Evolutionary conservation across 2,113 vertebrate species (phyloP).

Genomic region (Sprattus sprattus): DNA sequence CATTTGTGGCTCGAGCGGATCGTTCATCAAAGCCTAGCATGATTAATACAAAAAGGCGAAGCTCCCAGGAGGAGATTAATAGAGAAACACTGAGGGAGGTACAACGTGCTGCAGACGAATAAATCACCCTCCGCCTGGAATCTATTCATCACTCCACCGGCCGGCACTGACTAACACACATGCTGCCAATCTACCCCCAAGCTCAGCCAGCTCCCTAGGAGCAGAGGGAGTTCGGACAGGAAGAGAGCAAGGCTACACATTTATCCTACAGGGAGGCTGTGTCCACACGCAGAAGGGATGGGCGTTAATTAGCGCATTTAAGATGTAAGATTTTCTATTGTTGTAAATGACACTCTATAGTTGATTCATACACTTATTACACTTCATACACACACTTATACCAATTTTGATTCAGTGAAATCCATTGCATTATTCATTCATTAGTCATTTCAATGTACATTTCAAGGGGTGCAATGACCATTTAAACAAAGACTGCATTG

Average conservation of each 20-base stretch:
- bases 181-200: not conserved
- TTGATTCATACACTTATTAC: too few relatives aligned
- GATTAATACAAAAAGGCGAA: conserved; percentile 42
- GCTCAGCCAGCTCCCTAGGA: not conserved
- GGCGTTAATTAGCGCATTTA: not conserved
- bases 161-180: conserved; percentile 10
- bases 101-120: conserved; percentile 34
- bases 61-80: conserved; percentile 41
- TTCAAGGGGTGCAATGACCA: not conserved
- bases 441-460: not conserved
- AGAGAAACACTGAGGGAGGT: conserved; percentile 36
- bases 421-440: not conserved
- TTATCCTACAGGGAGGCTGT: not conserved
- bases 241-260: not conserved
- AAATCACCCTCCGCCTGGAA: conserved; percentile 34
- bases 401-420: not conserved
- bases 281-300: not conserved
- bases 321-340: not conserved
- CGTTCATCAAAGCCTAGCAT: conserved; percentile 42
- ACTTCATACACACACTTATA: not conserved
- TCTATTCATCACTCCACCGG: conserved; percentile 14
- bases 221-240: not conserved
- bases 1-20: conserved; percentile 20
- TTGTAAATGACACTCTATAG: not conserved
- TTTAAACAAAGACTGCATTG: not conserved